Percentiles rank a stretch among this genome's conserved stretches.
These are phyloP conservation scores for Nansenia antarctica DNA, from an alignment of 2,113 vertebrate species.

Conservation along the genomic window DNA sequence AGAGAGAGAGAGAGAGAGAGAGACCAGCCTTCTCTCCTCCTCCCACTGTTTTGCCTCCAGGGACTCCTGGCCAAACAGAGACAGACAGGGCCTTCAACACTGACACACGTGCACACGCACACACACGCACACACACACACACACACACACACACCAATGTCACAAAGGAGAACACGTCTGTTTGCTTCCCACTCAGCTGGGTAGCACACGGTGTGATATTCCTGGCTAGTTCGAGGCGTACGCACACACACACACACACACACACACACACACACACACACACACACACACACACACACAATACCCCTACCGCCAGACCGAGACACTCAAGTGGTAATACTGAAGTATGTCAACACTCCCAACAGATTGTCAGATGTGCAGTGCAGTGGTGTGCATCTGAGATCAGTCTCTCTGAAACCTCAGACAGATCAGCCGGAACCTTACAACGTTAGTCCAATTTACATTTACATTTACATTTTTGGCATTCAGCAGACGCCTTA, in stretches of 20 bases:
- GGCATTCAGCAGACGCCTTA: too few relatives aligned
- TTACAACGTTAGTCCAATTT: too few relatives aligned
- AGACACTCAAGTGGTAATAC: not conserved
- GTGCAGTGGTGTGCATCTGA: not conserved
- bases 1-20: not conserved
- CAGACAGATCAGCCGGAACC: too few relatives aligned
- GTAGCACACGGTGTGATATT: not conserved
- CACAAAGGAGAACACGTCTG: not conserved
- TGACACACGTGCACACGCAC: not conserved
- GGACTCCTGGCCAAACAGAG: not conserved
- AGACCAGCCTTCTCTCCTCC: not conserved
- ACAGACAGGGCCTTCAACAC: not conserved
- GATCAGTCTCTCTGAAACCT: too few relatives aligned
- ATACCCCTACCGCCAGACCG: not conserved
- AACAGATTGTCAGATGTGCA: not conserved
- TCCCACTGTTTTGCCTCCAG: not conserved
- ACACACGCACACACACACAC: not conserved
- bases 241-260: not conserved
- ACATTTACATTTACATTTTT: too few relatives aligned
- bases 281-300: constrained; percentile 1
- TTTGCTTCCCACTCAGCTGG: constrained; percentile 3
- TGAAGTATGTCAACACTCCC: not conserved
- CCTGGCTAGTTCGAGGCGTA: not conserved
- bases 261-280: constrained; percentile 6
- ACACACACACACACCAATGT: not conserved